Percentiles rank a stretch among this genome's conserved stretches.
phyloP scores from a whole-genome alignment of 23 tunicate species.

The Styela plicata region DNA sequence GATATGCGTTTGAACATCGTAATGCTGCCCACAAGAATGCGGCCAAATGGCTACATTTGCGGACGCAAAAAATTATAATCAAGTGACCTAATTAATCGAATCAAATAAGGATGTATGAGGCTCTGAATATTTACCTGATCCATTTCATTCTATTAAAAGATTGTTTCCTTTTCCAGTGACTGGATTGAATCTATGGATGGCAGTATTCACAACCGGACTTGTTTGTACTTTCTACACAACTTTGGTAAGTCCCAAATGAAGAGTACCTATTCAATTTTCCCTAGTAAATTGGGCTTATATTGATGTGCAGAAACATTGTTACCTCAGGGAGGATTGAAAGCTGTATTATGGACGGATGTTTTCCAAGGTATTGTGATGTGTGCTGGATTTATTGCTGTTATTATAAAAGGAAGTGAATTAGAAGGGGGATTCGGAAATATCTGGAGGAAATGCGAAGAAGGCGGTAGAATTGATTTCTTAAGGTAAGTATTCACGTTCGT shows the following conservation, averaged over 20 bases:
- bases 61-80: too few relatives aligned
- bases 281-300: not conserved
- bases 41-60: too few relatives aligned
- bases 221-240: slow-evolving; percentile 78
- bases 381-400: slow-evolving; percentile 32
- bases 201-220: slow-evolving; percentile 55
- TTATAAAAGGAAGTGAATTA: slow-evolving; percentile 23
- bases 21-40: too few relatives aligned
- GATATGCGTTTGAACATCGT: too few relatives aligned
- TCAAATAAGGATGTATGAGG: too few relatives aligned
- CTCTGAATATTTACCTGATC: too few relatives aligned
- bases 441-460: slow-evolving; percentile 54
- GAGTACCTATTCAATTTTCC: not conserved
- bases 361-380: slow-evolving; percentile 34
- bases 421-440: slow-evolving; percentile 35
- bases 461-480: slow-evolving; percentile 74
- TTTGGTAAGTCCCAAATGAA: slow-evolving; percentile 24
- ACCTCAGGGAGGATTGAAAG: slow-evolving; percentile 37
- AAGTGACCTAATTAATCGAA: too few relatives aligned
- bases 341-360: slow-evolving; percentile 38
- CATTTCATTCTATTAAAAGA: not conserved
- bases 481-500: too few relatives aligned
- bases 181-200: slow-evolving; percentile 58
- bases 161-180: slow-evolving; percentile 38
- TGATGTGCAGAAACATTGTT: not conserved